Conservation (phyloP, 2,113 vertebrate genomes). For the Cephalopholis sonnerati region DNA sequence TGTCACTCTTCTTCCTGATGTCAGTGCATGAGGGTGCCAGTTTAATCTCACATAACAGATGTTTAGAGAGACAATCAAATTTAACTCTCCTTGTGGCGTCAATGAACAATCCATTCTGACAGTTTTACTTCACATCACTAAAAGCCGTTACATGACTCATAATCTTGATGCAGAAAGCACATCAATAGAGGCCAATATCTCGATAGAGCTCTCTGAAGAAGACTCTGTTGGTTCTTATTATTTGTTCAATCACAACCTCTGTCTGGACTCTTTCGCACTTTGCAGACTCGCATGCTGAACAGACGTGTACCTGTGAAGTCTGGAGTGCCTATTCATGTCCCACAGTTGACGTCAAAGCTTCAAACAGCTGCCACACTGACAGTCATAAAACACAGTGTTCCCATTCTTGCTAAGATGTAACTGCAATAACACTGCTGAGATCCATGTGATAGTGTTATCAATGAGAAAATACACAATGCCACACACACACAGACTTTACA, state of each 20-base stretch:
- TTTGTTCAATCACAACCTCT: not conserved
- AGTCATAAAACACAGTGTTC: not conserved
- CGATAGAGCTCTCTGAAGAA: not conserved
- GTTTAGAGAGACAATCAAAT: slow-evolving; percentile 49
- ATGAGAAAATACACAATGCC: not conserved
- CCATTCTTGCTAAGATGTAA: not conserved
- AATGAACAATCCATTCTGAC: slow-evolving; percentile 37
- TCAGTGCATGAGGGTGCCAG: slow-evolving; percentile 28
- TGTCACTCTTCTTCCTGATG: slow-evolving; percentile 66
- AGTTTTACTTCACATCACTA: slow-evolving; percentile 35
- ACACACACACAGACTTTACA: not conserved
- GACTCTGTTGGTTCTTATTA: not conserved
- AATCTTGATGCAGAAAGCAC: not conserved
- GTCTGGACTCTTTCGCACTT: not conserved
- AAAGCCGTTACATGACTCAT: not conserved
- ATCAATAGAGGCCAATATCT: not conserved
- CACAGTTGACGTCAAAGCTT: not conserved
- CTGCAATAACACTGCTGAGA: too few species aligned
- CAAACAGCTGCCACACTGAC: not conserved
- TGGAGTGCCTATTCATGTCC: not conserved
- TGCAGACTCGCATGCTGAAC: not conserved
- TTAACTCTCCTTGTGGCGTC: slow-evolving; percentile 21
- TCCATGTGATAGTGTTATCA: not conserved
- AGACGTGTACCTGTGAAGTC: not conserved
- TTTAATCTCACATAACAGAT: slow-evolving; percentile 63